Base-by-base conservation (phyloP, 2,888 invertebrate genomes). In the Drosophila lutescens region DNA sequence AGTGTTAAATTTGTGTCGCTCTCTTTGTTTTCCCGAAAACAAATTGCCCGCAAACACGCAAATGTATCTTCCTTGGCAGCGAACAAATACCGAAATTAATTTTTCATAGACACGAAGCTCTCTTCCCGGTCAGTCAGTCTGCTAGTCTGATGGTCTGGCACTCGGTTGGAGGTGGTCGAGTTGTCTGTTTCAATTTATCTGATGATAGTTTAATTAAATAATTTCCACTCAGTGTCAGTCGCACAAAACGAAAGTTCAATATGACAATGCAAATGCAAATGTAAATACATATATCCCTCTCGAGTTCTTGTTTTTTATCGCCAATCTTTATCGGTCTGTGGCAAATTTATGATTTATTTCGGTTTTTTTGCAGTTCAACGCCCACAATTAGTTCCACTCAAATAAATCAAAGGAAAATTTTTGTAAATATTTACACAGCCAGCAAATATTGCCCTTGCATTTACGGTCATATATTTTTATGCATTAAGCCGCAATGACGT, bases 311-410 rank as follows among this genome's bases (percentile, higher is more conserved):
- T 53, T 72, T 74, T 73, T 41, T 49, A 50, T 57, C 38, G 43
- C 56, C 44, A 68, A 66, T 66, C 65, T 66, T 62, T 43, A 78
- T 63, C 66, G 68, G 36, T 36, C 41, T 20, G 15, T 41, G 43
- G 46, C 23, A 51, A 61, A 56, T 76, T 56, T 65, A 53, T 70
- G 58, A 53, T 63, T 44, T 65, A 49, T 63, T 74, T 60, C 46
- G 53, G 66, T 70, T 78, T 65, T 44, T 75, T 69, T 76, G 65
- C 85, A 77, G 79, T 89, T 89, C 85, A 85, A 89, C 85, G 85
- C 85, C 89, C 89, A 76, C 89, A 85, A 85, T 85, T 89, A 85
- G 85, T 85, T 89, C 82, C 85, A 85, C 86, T 76, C 77, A 87
- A 85, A 85, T 89, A 85, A 89, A 87, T 89, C 85, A 84, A 86